These are phyloP conservation scores for Lochmaea capreae DNA, from an alignment of 2,888 invertebrate genomes.

Conservation along the genomic window DNA sequence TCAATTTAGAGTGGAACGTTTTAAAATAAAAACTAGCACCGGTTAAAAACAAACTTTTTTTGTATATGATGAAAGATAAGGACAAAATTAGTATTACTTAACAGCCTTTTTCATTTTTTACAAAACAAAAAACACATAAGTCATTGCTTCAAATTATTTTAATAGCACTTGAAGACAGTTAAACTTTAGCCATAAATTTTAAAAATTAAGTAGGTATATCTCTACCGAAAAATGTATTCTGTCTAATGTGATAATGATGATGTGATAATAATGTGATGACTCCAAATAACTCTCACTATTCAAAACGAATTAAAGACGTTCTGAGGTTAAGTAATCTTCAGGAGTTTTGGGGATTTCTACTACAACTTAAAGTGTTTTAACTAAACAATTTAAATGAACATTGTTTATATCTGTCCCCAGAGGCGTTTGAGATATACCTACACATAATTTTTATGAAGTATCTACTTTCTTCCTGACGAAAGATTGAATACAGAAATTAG, in stretches of 20 bases:
- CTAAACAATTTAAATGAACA: background rate
- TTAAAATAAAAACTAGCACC: background rate
- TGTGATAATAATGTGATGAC: conserved; percentile 31
- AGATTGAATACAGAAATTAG: background rate
- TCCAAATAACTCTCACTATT: background rate
- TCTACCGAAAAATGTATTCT: conserved; percentile 4
- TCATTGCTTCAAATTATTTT: conserved; percentile 25
- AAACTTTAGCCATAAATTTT: background rate
- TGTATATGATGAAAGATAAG: conserved; percentile 1
- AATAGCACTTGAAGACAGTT: conserved; percentile 10
- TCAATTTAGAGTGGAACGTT: background rate
- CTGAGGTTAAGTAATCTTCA: background rate
- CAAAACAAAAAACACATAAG: conserved; percentile 21
- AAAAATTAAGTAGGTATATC: conserved; percentile 9
- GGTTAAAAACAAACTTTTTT: background rate
- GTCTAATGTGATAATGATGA: conserved; percentile 29
- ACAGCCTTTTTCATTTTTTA: background rate
- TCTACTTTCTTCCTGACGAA: background rate
- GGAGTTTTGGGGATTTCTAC: background rate
- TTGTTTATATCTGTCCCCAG: background rate
- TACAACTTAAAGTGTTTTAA: background rate
- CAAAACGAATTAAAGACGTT: background rate
- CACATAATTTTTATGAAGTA: background rate
- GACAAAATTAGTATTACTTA: background rate
- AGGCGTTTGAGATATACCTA: conserved; percentile 5